Conservation (phyloP, 92 coral and sea anemone species). For the Epizoanthus ramosus region DNA sequence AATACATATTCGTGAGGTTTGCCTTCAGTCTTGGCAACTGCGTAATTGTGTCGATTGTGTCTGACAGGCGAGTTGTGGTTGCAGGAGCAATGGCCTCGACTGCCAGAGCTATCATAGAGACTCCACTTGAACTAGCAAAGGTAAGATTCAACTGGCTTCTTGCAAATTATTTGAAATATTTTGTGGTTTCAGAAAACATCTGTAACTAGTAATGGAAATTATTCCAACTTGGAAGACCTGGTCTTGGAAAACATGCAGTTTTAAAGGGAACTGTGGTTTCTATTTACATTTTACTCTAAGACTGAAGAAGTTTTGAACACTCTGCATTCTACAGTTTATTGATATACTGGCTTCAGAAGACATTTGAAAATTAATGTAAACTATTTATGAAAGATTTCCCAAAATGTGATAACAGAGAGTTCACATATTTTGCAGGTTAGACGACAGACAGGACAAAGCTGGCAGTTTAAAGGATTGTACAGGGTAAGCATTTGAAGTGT, state of each 20-base stretch:
- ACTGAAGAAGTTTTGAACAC: too few relatives aligned
- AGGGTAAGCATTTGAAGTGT: slow-evolving; percentile 49
- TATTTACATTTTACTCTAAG: too few relatives aligned
- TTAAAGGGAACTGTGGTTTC: too few relatives aligned
- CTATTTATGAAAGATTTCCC: too few relatives aligned
- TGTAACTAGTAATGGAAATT: neutral
- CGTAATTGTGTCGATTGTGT: neutral
- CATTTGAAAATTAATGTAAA: too few relatives aligned
- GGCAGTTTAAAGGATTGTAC: slow-evolving; percentile 83
- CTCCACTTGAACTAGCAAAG: slow-evolving; percentile 92
- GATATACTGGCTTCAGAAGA: too few relatives aligned
- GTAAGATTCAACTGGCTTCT: slow-evolving; percentile 32
- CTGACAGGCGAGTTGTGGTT: slow-evolving; percentile 73
- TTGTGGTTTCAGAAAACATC: neutral
- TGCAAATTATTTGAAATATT: neutral
- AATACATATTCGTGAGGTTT: too few relatives aligned
- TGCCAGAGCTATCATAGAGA: slow-evolving; percentile 83
- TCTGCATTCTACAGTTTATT: too few relatives aligned
- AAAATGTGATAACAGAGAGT: neutral
- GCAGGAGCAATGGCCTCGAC: slow-evolving; percentile 89
- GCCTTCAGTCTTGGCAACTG: too few relatives aligned
- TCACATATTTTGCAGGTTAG: slow-evolving; percentile 50
- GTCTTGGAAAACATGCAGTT: too few relatives aligned
- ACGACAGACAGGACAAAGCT: slow-evolving; percentile 83
- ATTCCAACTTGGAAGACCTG: too few relatives aligned